A percentile compares a stretch with the other conserved stretches of the same genome.
phyloP scores from a whole-genome alignment of 2,797 vertebrate genomes.

The Sebastes alutus region DNA sequence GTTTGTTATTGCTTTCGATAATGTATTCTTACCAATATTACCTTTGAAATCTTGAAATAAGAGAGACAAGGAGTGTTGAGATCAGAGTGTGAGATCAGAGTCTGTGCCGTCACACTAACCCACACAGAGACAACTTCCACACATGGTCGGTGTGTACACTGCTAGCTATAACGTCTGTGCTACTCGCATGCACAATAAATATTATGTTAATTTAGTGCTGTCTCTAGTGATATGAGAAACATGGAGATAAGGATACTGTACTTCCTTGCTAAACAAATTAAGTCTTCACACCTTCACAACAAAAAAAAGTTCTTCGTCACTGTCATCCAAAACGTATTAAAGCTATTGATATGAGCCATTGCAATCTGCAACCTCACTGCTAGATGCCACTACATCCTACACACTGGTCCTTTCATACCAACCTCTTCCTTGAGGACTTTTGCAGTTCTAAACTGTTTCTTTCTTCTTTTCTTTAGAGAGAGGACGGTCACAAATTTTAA shows the following conservation, averaged over 20 bases:
- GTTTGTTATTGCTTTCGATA: neutral
- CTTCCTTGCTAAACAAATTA: neutral
- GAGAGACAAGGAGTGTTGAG: neutral
- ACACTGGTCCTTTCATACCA: too few species aligned
- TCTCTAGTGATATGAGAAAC: neutral
- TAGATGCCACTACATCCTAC: too few species aligned
- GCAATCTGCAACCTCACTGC: too few species aligned
- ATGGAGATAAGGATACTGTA: neutral
- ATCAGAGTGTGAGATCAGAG: neutral
- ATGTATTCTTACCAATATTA: neutral
- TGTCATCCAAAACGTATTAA: neutral
- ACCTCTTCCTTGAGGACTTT: too few species aligned
- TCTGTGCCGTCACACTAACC: neutral
- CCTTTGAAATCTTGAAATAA: neutral
- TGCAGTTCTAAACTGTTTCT: too few species aligned
- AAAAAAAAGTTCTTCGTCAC: neutral
- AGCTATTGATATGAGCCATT: neutral
- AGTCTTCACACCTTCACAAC: neutral
- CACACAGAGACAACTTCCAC: neutral
- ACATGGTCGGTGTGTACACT: neutral
- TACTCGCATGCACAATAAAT: neutral
- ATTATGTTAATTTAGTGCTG: neutral
- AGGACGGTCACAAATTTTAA: neutral
- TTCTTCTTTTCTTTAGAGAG: neutral
- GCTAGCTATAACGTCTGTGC: neutral